These are phyloP conservation scores for Tetramorium parvispinum DNA, from an alignment of 1,140 invertebrate species.

Conservation along the genomic window DNA sequence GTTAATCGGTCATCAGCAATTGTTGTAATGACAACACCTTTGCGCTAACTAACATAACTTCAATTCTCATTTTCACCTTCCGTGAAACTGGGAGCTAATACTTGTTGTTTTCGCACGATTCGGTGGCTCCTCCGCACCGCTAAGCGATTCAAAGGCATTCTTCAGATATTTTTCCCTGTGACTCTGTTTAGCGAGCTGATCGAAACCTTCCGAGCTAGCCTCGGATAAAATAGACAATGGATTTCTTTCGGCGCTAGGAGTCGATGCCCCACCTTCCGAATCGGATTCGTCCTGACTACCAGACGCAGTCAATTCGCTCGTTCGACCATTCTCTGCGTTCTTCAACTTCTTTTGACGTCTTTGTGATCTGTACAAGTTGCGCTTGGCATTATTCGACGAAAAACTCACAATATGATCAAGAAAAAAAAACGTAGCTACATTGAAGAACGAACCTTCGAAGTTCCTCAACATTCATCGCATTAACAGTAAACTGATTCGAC, in stretches of 20 bases:
- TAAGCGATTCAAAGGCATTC: conserved; percentile 92
- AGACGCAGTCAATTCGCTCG: conserved; percentile 87
- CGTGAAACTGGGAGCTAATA: conserved; percentile 84
- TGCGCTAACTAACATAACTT: not conserved
- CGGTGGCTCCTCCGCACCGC: conserved; percentile 87
- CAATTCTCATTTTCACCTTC: conserved; percentile 75
- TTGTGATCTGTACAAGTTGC: conserved; percentile 87
- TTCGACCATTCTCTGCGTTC: conserved; percentile 83
- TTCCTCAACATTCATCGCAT: conserved; percentile 94
- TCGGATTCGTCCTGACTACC: conserved; percentile 89
- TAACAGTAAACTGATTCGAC: conserved; percentile 93
- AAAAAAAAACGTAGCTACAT: not conserved
- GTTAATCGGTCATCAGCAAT: not conserved
- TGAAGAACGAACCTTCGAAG: conserved; percentile 86
- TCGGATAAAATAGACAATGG: conserved; percentile 88
- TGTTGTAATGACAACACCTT: not conserved
- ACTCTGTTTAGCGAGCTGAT: conserved; percentile 87
- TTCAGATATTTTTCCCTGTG: conserved; percentile 91
- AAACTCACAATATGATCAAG: not conserved
- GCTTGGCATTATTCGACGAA: not conserved
- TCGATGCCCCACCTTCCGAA: conserved; percentile 89
- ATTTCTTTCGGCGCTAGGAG: conserved; percentile 85
- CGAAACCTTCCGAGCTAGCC: conserved; percentile 91
- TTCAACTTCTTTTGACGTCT: conserved; percentile 89
- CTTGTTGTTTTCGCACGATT: conserved; percentile 81